A percentile compares a stretch with the other conserved stretches of the same genome.
Conservation (phyloP, 2,113 vertebrate species). For the Caretta caretta region DNA sequence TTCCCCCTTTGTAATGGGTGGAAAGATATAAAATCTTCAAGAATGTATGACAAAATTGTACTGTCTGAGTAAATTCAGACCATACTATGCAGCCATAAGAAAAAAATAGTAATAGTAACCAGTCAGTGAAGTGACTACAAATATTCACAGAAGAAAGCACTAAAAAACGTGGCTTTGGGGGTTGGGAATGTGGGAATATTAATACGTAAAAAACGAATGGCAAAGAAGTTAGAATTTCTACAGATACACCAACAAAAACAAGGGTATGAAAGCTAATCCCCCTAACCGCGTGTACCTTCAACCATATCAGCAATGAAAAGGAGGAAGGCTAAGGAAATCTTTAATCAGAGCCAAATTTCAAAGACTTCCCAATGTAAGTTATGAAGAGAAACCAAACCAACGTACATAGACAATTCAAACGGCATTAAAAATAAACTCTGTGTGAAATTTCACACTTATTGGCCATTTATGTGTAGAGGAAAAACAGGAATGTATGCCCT, state of each 20-base stretch:
- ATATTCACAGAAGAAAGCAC: constrained; percentile 20
- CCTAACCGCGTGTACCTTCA: background rate
- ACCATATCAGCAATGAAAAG: background rate
- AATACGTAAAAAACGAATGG: constrained; percentile 21
- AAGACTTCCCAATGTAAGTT: background rate
- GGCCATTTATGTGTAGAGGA: background rate
- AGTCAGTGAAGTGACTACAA: constrained; percentile 18
- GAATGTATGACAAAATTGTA: constrained; percentile 32
- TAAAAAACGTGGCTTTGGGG: background rate
- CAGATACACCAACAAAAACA: background rate
- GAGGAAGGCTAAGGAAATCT: background rate
- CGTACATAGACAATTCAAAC: too few relatives aligned
- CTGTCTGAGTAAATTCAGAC: constrained; percentile 28
- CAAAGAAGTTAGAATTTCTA: background rate
- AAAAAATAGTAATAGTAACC: constrained; percentile 8
- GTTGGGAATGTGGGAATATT: background rate
- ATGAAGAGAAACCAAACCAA: too few relatives aligned
- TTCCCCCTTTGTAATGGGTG: background rate
- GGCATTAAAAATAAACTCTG: background rate
- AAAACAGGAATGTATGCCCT: background rate
- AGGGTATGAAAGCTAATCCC: background rate
- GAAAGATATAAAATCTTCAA: constrained; percentile 47
- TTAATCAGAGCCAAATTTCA: background rate
- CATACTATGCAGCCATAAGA: background rate
- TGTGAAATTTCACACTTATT: background rate